Percentiles rank a stretch among this genome's conserved stretches.
phyloP scores from a whole-genome alignment of 2,113 vertebrate species.

The Phrynocephalus versicolor region DNA sequence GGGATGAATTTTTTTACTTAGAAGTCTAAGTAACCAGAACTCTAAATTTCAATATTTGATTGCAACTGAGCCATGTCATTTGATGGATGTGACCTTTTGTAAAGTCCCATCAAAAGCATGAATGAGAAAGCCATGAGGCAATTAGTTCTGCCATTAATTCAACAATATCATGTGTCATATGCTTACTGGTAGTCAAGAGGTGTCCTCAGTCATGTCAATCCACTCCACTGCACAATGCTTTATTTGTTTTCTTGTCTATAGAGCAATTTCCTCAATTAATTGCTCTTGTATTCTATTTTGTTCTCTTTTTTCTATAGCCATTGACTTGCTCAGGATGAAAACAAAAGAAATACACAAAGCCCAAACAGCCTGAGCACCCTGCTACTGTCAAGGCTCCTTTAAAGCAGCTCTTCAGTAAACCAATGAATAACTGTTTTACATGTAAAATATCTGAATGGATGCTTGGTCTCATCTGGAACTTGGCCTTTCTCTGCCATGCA shows the following conservation, averaged over 20 bases:
- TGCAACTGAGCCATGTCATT: neutral
- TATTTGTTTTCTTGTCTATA: neutral
- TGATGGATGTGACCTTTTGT: neutral
- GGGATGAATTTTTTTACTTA: neutral
- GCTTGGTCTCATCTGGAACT: too few species aligned
- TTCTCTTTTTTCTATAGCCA: neutral
- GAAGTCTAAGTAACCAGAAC: slow-evolving; percentile 10
- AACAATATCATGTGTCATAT: neutral
- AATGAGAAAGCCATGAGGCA: slow-evolving; percentile 3
- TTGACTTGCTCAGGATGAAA: neutral
- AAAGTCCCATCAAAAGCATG: neutral
- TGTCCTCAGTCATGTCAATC: neutral
- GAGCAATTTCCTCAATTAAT: neutral
- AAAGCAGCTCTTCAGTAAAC: too few species aligned
- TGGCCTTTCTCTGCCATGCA: too few species aligned
- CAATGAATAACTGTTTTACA: too few species aligned
- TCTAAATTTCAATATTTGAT: neutral
- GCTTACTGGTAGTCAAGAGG: neutral
- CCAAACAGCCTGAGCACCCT: neutral
- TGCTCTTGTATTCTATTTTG: neutral
- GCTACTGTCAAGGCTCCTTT: neutral
- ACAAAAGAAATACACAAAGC: neutral
- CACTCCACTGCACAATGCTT: neutral
- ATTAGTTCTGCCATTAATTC: slow-evolving; percentile 14
- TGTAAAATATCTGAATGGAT: too few species aligned